These are phyloP conservation scores for Carcharodon carcharias DNA, from an alignment of 2,797 vertebrate species.

Conservation along the genomic window DNA sequence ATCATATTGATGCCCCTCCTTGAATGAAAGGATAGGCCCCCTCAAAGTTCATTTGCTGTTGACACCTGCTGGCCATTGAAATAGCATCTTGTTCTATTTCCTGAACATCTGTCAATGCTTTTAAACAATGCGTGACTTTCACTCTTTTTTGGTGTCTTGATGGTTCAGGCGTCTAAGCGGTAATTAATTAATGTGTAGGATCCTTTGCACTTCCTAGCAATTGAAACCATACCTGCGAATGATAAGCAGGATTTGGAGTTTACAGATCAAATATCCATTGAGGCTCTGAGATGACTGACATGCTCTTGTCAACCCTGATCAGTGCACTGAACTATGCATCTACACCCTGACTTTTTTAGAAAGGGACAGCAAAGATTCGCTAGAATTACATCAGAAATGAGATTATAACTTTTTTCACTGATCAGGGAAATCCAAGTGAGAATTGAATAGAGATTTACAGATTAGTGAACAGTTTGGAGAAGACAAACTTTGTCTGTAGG, in stretches of 20 bases:
- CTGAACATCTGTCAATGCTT: neutral
- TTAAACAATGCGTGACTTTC: neutral
- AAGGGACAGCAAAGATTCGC: no score
- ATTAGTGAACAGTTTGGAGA: neutral
- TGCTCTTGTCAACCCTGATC: neutral
- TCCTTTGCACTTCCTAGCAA: neutral
- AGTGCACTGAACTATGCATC: neutral
- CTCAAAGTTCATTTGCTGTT: neutral
- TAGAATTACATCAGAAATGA: neutral
- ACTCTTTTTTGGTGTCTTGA: neutral
- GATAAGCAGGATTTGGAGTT: neutral
- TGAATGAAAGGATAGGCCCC: neutral
- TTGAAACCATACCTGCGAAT: neutral
- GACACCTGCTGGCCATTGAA: neutral
- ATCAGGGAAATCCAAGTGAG: neutral
- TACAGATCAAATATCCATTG: neutral
- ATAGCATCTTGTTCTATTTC: neutral
- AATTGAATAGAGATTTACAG: neutral
- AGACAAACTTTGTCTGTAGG: neutral
- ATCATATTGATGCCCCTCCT: neutral
- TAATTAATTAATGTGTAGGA: neutral
- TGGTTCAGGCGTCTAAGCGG: neutral
- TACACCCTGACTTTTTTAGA: neutral
- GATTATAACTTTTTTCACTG: neutral
- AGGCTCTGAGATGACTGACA: neutral